Evolutionary conservation across 2,113 vertebrate genomes (phyloP), one percentile per base, ranked within the genome.

Genomic region (Cottus gobio): DNA sequence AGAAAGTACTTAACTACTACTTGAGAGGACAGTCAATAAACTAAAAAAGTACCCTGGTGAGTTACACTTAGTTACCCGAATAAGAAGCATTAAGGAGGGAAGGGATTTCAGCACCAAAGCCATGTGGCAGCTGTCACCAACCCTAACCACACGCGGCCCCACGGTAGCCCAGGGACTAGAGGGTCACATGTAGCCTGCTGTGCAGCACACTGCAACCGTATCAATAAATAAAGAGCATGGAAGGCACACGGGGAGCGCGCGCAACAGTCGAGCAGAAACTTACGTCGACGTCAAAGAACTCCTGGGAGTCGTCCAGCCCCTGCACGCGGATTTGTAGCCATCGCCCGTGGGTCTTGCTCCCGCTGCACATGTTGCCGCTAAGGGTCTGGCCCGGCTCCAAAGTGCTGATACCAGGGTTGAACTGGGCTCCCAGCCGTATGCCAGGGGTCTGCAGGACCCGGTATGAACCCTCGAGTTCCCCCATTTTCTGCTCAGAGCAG

Each of bases 391-490:
- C 96, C 0, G 96, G 94, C 87, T 99, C 98, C 80, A 99, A 80
- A 0, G 97, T 98, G 74, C 97, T 99, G 85, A 98, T 95, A 20
- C 96, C 97, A 0, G 89, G 42, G 0, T 89, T 94, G 82, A 95
- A 94, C 91, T 95, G 95, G 70, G 91, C 85, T 2, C 98, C 96
- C 79, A 99, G 90, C 66, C 97, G 96, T 22, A 96, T 95, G 37
- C 96, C 98, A 0, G 97, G 96, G 1, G 96, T 96, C 93, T 97
- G 97, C 80, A 99, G 84, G 60, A 93, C 89, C 87, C 97, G 94
- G 87, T 98, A 98, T 0, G 97, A 97, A 52, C 98, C 98, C 89
- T 97, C 97, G 13, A 97, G 95, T 66, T 99, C 98, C 73, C 97
- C 97, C 98, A 99, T 99, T 30, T 91, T 84, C 79, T 89, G 84